phyloP scores from a whole-genome alignment of 2,888 invertebrate genomes.

The Neoscelio sp. region DNA sequence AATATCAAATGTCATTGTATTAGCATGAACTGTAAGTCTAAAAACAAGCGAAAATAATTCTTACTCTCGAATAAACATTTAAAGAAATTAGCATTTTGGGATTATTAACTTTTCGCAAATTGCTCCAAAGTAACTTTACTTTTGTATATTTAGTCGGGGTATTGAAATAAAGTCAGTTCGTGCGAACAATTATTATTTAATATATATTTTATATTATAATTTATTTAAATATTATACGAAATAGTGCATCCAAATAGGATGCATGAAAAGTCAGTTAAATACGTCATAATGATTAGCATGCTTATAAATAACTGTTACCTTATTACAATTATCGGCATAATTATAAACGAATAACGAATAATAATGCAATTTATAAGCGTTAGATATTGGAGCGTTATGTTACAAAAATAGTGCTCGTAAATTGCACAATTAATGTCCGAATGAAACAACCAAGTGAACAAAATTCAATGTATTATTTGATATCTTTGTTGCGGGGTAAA shows the following conservation, averaged over 20 bases:
- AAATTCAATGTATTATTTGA: constrained; percentile 35
- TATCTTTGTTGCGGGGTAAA: constrained; percentile 11
- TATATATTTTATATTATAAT: no score
- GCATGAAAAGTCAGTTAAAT: constrained; percentile 7
- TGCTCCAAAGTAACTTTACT: neutral
- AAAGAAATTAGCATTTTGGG: neutral
- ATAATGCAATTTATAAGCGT: constrained; percentile 52
- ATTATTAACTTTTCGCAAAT: neutral
- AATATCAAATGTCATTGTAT: constrained; percentile 34
- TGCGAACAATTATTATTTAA: no score
- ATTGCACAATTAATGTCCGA: constrained; percentile 34
- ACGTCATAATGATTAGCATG: constrained; percentile 23
- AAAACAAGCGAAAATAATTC: constrained; percentile 20
- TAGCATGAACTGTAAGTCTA: constrained; percentile 6
- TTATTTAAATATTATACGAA: constrained; percentile 2
- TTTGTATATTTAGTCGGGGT: no score
- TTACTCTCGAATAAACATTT: neutral
- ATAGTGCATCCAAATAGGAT: constrained; percentile 1
- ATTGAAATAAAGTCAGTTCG: neutral
- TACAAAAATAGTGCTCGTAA: constrained; percentile 33
- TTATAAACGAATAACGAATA: constrained; percentile 47
- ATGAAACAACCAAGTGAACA: constrained; percentile 37
- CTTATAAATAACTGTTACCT: constrained; percentile 49
- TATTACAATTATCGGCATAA: constrained; percentile 44
- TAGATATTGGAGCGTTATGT: constrained; percentile 39